These are phyloP conservation scores for Tinea semifulvella DNA, from an alignment of 2,888 invertebrate genomes.

Conservation along the genomic window DNA sequence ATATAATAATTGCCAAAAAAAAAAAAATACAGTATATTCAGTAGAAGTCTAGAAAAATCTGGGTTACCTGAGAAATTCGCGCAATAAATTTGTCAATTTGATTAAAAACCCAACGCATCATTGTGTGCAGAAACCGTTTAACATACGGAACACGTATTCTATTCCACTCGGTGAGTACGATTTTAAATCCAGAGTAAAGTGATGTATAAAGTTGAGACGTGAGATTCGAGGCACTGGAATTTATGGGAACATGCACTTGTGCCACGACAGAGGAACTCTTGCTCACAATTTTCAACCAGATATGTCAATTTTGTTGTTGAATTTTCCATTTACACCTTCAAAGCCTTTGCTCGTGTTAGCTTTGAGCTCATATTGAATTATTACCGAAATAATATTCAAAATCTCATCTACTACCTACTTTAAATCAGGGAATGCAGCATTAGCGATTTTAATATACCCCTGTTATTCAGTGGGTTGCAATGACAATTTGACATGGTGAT, in stretches of 20 bases:
- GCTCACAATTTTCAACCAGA: constrained; percentile 8
- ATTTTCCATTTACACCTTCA: constrained; percentile 2
- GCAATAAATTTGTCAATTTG: not conserved
- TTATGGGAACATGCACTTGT: constrained; percentile 12
- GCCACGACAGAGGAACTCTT: not conserved
- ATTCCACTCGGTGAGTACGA: constrained; percentile 33
- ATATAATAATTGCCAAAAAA: too few species aligned
- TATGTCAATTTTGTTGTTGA: constrained; percentile 8
- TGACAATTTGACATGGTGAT: too few species aligned
- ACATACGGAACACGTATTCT: constrained; percentile 32
- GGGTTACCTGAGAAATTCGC: too few species aligned
- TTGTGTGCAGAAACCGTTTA: constrained; percentile 18
- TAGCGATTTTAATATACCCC: too few species aligned
- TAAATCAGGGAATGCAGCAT: too few species aligned
- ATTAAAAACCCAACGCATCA: not conserved
- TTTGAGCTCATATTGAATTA: too few species aligned
- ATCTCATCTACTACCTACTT: too few species aligned
- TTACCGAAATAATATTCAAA: too few species aligned
- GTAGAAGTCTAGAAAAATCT: too few species aligned
- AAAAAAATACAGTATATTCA: too few species aligned
- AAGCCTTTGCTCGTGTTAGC: too few species aligned
- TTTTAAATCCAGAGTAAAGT: constrained; percentile 33
- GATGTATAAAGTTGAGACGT: constrained; percentile 32
- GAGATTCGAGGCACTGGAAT: constrained; percentile 18
- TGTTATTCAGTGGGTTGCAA: too few species aligned